Base-by-base conservation (phyloP, 2,113 vertebrate species). In the Oncorhynchus mykiss region DNA sequence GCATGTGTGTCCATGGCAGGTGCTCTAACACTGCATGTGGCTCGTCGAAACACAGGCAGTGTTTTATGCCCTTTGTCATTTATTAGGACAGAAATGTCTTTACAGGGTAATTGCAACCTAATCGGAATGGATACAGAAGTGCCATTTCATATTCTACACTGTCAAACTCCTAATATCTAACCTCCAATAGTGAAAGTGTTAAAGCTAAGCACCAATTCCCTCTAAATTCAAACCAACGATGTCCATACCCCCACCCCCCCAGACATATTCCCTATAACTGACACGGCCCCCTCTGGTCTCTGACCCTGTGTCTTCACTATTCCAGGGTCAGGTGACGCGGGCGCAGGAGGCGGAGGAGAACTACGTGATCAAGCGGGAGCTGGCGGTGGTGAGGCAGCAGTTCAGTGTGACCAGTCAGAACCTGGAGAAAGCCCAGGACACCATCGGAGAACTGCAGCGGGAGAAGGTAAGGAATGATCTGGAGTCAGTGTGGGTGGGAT, bases 321-420 rank as follows among this genome's bases (percentile, higher is more conserved):
- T 87, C 18, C 88, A 98, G 97, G 97, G 97, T 80, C 97, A 98
- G 90, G 97, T 98, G 89, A 98, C 96, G 0, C 92, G 96, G 74
- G 97, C 97, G 0, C 97, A 97, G 87, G 97, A 98, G 82, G 97
- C 97, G 0, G 97, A 98, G 87, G 97, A 98, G 90, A 98, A 98
- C 90, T 97, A 97, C 0, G 93, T 96, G 82, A 96, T 98, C 90
- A 97, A 98, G 83, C 90, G 97, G 20, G 97, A 98, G 88, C 90
- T 98, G 89, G 97, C 96, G 0, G 95, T 96, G 77, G 95, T 95
- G 69, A 92, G 94, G 73, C 96, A 97, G 34, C 96, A 97, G 86
- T 96, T 92, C 88, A 94, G 80, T 83, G 91, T 94, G 0, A 95
- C 95, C 27, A 93, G 89, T 0, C 96, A 97, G 80, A 95, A 91